These are phyloP conservation scores for Romanogobio albipinnatus DNA, from an alignment of 2,113 vertebrate species.

Conservation along the genomic window DNA sequence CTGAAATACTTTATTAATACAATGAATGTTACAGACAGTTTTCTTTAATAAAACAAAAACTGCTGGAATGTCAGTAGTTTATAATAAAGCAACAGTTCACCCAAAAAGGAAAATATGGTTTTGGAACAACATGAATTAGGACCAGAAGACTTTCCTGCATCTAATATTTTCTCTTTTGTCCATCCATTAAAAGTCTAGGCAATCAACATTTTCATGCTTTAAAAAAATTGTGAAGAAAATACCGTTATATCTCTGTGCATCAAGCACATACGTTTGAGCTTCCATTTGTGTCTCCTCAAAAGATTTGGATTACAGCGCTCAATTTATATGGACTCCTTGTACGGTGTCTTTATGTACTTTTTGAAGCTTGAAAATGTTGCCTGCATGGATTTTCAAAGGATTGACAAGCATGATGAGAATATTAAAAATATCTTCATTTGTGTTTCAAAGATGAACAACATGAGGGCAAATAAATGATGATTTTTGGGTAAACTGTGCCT, in stretches of 20 bases:
- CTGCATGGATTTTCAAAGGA: background rate
- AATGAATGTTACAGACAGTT: background rate
- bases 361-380: background rate
- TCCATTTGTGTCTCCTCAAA: too few relatives aligned
- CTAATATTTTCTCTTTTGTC: background rate
- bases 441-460: too few relatives aligned
- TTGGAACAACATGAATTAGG: too few relatives aligned
- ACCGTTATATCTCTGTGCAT: too few relatives aligned
- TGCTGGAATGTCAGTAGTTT: too few relatives aligned
- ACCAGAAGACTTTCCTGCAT: background rate
- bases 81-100: too few relatives aligned
- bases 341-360: background rate
- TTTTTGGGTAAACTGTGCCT: background rate
- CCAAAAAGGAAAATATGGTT: too few relatives aligned
- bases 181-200: background rate
- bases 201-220: background rate
- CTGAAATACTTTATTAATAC: background rate
- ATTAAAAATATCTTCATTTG: background rate
- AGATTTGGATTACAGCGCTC: too few relatives aligned
- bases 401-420: background rate
- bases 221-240: background rate
- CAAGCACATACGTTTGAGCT: too few relatives aligned
- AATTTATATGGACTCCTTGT: too few relatives aligned
- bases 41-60: background rate
- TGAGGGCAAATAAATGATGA: too few relatives aligned